phyloP scores from a whole-genome alignment of 2,888 invertebrate species.

The Hydraecia micacea region DNA sequence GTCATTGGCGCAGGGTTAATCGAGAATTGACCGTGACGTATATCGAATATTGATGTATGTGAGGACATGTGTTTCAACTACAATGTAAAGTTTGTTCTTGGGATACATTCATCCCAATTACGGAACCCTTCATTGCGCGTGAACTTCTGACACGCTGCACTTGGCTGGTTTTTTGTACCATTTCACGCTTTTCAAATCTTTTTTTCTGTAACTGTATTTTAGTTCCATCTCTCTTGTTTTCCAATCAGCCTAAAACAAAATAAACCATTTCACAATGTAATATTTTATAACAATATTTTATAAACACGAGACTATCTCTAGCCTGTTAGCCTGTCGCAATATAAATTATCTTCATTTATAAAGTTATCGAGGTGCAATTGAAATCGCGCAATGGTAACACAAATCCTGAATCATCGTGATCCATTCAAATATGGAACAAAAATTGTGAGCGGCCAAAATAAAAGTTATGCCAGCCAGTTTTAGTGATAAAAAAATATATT shows the following conservation, averaged over 20 bases:
- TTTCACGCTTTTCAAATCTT: not conserved
- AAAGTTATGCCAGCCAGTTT: constrained; percentile 21
- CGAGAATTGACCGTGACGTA: not conserved
- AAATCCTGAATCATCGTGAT: constrained; percentile 47
- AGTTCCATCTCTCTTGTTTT: not conserved
- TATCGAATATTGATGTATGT: not conserved
- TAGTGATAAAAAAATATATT: constrained; percentile 39
- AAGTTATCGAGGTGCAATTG: constrained; percentile 24
- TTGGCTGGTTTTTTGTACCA: not conserved
- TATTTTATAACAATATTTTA: constrained; percentile 17
- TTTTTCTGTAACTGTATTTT: not conserved
- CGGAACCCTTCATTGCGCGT: not conserved
- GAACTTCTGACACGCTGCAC: not conserved
- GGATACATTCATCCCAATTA: not conserved
- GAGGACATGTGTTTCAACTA: not conserved
- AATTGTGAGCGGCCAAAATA: constrained; percentile 33
- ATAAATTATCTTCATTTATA: constrained; percentile 34
- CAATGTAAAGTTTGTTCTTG: not conserved
- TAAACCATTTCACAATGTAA: not conserved
- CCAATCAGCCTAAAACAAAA: not conserved
- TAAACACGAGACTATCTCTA: not conserved
- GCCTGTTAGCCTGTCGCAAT: constrained; percentile 33
- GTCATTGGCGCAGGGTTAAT: no score
- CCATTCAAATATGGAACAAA: constrained; percentile 23
- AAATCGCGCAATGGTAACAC: constrained; percentile 45